Conservation (phyloP, 2,797 vertebrate genomes). For the Diceros bicornis region DNA sequence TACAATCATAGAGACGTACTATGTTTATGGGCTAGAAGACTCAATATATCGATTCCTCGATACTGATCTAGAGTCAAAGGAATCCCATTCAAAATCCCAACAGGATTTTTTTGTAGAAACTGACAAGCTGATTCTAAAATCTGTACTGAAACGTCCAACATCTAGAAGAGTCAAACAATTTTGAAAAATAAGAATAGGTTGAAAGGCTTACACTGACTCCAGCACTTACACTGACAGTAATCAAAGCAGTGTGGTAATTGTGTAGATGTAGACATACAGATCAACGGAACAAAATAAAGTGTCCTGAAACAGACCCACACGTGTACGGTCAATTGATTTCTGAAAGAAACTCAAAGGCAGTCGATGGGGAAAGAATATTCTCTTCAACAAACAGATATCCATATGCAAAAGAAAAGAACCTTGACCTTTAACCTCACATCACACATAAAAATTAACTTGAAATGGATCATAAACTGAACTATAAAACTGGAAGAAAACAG, state of each 20-base stretch:
- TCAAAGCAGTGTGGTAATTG: background rate
- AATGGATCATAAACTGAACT: background rate
- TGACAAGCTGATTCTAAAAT: background rate
- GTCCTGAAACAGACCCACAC: background rate
- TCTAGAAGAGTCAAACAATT: background rate
- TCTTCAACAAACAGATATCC: background rate
- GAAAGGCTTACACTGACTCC: background rate
- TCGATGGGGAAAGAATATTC: background rate
- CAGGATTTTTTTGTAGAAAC: background rate
- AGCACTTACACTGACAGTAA: background rate
- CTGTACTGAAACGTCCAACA: background rate
- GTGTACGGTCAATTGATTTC: background rate
- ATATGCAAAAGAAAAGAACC: background rate
- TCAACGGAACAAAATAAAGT: background rate
- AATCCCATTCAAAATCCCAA: background rate
- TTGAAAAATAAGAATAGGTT: background rate
- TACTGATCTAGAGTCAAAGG: background rate
- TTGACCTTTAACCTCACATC: background rate
- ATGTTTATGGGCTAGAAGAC: background rate
- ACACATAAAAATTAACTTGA: conserved; percentile 19
- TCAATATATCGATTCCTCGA: background rate
- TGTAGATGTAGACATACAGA: background rate
- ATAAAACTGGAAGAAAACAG: background rate
- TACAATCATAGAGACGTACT: background rate
- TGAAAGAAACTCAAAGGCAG: background rate